Conservation (phyloP, 2,113 vertebrate genomes). For the Periophthalmus modestus region DNA sequence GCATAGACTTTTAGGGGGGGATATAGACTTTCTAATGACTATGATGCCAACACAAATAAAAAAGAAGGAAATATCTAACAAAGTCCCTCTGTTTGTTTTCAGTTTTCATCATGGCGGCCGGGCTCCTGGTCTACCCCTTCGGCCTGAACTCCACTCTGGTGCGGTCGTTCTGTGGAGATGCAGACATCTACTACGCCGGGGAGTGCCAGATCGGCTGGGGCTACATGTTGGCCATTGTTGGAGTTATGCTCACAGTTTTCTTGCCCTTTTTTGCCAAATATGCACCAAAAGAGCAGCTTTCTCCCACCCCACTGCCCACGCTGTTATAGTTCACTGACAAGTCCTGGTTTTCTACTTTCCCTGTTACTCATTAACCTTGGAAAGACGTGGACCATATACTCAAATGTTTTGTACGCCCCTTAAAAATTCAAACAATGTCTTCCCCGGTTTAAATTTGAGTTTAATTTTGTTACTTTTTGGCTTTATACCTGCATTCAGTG, state of each 20-base stretch:
- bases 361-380: conserved; percentile 26
- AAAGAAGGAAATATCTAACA: background rate
- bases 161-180: conserved; percentile 86
- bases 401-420: conserved; percentile 44
- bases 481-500: conserved; percentile 7
- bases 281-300: conserved; percentile 91
- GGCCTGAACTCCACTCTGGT: conserved; percentile 88
- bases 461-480: conserved; percentile 15
- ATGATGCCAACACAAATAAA: too few species aligned
- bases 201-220: conserved; percentile 95
- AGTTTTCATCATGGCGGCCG: conserved; percentile 94
- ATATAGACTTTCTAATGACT: too few species aligned
- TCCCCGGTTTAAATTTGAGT: conserved; percentile 63
- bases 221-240: conserved; percentile 92
- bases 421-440: conserved; percentile 75
- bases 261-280: conserved; percentile 96
- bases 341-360: background rate
- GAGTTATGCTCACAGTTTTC: conserved; percentile 92
- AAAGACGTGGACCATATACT: conserved; percentile 51
- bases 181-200: conserved; percentile 89
- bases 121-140: conserved; percentile 91
- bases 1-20: too few species aligned
- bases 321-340: conserved; percentile 84
- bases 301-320: conserved; percentile 88
- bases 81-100: conserved; percentile 39